phyloP scores from a whole-genome alignment of 64 coral and sea anemone species.

The Stylophora pistillata region DNA sequence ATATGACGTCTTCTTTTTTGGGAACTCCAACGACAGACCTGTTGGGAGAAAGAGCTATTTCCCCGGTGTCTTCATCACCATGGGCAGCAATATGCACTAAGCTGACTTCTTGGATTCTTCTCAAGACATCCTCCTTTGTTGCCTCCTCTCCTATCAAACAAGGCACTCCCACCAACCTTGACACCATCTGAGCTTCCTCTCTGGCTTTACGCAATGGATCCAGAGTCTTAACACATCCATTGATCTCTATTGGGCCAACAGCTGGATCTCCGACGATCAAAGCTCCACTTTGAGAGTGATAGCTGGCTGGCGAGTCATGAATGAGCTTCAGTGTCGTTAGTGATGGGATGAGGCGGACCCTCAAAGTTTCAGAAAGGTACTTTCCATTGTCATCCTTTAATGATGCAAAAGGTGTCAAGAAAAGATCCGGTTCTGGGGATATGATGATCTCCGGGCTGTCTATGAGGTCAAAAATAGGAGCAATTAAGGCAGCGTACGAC shows the following conservation, averaged over 20 bases:
- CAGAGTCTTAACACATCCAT: neutral
- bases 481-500: neutral
- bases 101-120: neutral
- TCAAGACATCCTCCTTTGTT: conserved; percentile 6
- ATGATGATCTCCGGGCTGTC: conserved; percentile 37
- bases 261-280: conserved; percentile 48
- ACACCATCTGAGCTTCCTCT: neutral
- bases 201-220: neutral
- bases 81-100: conserved; percentile 20
- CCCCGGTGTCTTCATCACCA: neutral
- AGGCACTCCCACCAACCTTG: neutral
- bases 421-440: conserved; percentile 8
- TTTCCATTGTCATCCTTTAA: conserved; percentile 18
- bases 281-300: neutral
- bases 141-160: conserved; percentile 24
- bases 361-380: conserved; percentile 31
- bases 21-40: neutral
- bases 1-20: neutral
- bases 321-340: conserved; percentile 29
- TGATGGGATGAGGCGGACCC: conserved; percentile 46
- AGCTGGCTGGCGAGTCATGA: neutral
- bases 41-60: neutral
- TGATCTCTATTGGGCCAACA: neutral
- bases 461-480: neutral
- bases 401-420: neutral